These are phyloP conservation scores for Intellagama lesueurii DNA, from an alignment of 2,797 vertebrate genomes.

Conservation along the genomic window DNA sequence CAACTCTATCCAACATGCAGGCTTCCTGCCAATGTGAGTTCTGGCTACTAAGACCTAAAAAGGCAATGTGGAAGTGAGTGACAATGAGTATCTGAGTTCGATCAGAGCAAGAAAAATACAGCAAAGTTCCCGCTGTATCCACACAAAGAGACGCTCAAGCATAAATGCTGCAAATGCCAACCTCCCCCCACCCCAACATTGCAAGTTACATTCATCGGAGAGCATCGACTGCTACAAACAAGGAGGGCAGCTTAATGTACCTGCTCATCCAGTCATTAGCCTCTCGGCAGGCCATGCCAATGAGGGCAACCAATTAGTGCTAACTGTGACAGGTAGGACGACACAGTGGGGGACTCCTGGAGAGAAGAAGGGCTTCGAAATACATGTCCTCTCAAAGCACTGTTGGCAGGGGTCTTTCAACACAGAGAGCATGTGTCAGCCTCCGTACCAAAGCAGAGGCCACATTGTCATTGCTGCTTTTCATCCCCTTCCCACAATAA, in stretches of 20 bases:
- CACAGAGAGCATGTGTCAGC: conserved; percentile 31
- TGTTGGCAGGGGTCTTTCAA: conserved; percentile 48
- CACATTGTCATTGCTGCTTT: conserved; percentile 11
- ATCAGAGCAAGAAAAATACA: background rate
- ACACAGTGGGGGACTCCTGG: conserved; percentile 37
- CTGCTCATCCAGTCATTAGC: conserved; percentile 39
- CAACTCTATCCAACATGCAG: too few species aligned
- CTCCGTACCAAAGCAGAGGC: background rate
- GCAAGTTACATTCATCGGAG: background rate
- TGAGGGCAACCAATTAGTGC: conserved; percentile 39
- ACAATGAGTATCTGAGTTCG: background rate
- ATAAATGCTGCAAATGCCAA: background rate
- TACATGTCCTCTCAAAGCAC: conserved; percentile 7
- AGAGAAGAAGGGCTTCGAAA: conserved; percentile 6
- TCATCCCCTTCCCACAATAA: conserved; percentile 16
- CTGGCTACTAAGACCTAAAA: background rate
- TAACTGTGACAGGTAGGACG: conserved; percentile 51
- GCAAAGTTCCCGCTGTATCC: background rate
- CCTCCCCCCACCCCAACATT: conserved; percentile 35
- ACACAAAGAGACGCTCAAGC: conserved; percentile 27
- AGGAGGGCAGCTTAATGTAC: conserved; percentile 28
- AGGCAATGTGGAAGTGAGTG: background rate
- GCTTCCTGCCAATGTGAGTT: background rate
- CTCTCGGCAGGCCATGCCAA: conserved; percentile 48
- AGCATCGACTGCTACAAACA: conserved; percentile 18